These are phyloP conservation scores for Rhizoglyphus robini DNA, from an alignment of 1,140 invertebrate genomes.

Conservation along the genomic window DNA sequence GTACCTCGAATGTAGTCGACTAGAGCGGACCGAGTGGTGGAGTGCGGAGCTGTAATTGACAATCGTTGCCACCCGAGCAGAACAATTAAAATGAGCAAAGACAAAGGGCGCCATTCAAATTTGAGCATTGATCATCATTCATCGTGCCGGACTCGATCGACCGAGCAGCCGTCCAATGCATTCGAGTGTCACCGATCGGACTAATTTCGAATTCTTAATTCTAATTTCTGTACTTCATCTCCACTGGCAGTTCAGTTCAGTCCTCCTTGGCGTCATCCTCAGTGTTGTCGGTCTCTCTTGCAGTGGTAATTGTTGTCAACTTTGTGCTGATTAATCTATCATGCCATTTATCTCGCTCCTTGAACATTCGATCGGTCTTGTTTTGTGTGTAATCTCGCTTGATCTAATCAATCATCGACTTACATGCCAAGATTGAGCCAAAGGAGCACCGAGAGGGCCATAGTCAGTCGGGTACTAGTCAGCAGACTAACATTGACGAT, in stretches of 20 bases:
- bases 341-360: constrained; percentile 12
- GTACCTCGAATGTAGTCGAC: not conserved
- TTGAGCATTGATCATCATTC: constrained; percentile 6
- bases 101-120: constrained; percentile 2
- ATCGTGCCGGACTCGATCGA: not conserved
- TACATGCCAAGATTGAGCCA: constrained; percentile 6
- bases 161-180: not conserved
- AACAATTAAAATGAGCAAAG: not conserved
- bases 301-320: no score
- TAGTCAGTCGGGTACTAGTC: not conserved
- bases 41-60: constrained; percentile 1
- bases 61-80: not conserved
- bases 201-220: constrained; percentile 14
- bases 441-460: not conserved
- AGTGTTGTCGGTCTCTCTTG: no score
- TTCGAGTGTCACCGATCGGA: constrained; percentile 11
- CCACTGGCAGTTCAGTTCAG: no score
- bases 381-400: constrained; percentile 10
- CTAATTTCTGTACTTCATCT: constrained; percentile 2
- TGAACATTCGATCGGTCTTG: constrained; percentile 13
- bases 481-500: not conserved
- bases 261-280: no score
- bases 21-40: not conserved
- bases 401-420: constrained; percentile 15
- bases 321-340: constrained; percentile 12